These are phyloP conservation scores for Suillia variegata DNA, from an alignment of 2,888 invertebrate genomes.

Conservation along the genomic window DNA sequence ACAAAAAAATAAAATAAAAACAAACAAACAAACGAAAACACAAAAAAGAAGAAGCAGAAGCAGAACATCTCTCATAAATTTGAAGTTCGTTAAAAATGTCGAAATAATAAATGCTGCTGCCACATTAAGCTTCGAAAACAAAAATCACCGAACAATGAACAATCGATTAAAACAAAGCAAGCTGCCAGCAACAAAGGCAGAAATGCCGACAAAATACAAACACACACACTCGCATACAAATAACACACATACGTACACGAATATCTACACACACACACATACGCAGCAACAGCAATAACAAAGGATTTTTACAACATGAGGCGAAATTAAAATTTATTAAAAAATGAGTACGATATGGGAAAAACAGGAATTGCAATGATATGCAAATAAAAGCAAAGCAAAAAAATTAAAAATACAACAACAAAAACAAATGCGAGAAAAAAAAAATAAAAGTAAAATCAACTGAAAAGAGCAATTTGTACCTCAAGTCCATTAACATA, in stretches of 20 bases:
- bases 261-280: constrained; percentile 8
- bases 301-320: constrained; percentile 9
- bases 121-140: constrained; percentile 39
- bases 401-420: constrained; percentile 11
- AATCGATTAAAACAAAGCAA: constrained; percentile 47
- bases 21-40: no score
- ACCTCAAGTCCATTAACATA: constrained; percentile 53
- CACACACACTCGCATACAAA: constrained; percentile 30
- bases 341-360: constrained; percentile 35
- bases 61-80: constrained; percentile 53
- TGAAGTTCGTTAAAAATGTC: constrained; percentile 53
- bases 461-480: constrained; percentile 41
- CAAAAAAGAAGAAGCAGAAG: no score
- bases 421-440: no score
- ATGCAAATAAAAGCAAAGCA: neutral
- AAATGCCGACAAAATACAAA: constrained; percentile 36
- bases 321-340: constrained; percentile 45
- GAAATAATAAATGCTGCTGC: constrained; percentile 53
- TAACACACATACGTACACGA: constrained; percentile 20
- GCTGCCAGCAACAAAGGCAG: constrained; percentile 37
- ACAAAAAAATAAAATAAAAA: no score
- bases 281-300: constrained; percentile 21
- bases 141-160: constrained; percentile 45
- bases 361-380: constrained; percentile 9
- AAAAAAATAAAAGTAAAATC: no score